phyloP scores from a whole-genome alignment of 2,113 vertebrate species.

The Sapajus apella region DNA sequence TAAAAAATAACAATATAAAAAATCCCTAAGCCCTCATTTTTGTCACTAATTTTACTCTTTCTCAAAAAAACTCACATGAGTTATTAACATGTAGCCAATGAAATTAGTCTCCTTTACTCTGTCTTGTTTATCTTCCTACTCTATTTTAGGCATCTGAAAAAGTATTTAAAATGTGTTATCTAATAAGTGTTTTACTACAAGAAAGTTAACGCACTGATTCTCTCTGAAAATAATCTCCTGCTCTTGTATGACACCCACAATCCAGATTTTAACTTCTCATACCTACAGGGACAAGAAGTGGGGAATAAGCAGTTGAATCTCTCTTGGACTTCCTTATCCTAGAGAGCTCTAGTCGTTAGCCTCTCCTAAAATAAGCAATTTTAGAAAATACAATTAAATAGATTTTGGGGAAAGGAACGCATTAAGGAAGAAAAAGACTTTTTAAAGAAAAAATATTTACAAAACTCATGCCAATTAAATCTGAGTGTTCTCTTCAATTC shows the following conservation, averaged over 20 bases:
- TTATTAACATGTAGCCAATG: neutral
- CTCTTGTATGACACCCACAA: neutral
- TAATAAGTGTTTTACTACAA: neutral
- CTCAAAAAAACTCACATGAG: neutral
- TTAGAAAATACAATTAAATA: constrained; percentile 30
- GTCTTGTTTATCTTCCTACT: neutral
- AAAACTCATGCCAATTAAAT: constrained; percentile 32
- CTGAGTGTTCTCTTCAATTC: neutral
- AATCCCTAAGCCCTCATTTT: neutral
- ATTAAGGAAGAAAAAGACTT: neutral
- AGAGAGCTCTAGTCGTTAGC: neutral
- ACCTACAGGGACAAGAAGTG: neutral
- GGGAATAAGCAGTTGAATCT: neutral
- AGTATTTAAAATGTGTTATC: neutral
- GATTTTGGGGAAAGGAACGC: neutral
- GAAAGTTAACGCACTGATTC: neutral
- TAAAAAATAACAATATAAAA: neutral
- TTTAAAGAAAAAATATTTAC: constrained; percentile 26
- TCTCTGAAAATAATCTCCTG: constrained; percentile 13
- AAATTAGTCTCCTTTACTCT: neutral
- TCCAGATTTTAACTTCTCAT: neutral
- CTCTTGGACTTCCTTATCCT: neutral
- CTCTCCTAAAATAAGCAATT: neutral
- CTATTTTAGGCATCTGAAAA: neutral
- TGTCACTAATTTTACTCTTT: constrained; percentile 15